phyloP scores from a whole-genome alignment of 2,888 invertebrate species.

The Trisateles emortualis region DNA sequence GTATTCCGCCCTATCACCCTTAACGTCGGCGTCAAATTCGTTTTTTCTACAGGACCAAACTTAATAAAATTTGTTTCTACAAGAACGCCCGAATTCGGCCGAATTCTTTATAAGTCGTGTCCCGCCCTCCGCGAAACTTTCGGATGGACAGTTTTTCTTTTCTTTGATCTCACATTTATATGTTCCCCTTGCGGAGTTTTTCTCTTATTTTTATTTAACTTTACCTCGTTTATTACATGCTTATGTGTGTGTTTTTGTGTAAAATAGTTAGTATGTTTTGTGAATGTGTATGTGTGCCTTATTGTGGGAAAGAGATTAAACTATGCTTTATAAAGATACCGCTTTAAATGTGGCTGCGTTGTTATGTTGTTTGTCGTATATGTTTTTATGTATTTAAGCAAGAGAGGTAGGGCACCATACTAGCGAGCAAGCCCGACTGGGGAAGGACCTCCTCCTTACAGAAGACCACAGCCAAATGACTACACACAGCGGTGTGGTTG shows the following conservation, averaged over 20 bases:
- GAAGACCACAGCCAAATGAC: no score
- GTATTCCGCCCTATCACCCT: slow-evolving; percentile 4
- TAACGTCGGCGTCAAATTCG: slow-evolving; percentile 18
- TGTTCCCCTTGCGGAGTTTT: slow-evolving; percentile 56
- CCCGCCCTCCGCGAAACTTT: slow-evolving; percentile 41
- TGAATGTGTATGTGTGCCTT: slow-evolving; percentile 1
- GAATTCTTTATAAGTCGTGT: slow-evolving; percentile 39
- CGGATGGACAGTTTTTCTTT: slow-evolving; percentile 51
- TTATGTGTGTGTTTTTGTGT: slow-evolving; percentile 31
- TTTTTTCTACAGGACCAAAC: slow-evolving; percentile 26
- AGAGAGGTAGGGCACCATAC: no score
- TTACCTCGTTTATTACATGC: slow-evolving; percentile 52
- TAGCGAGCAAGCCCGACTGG: no score
- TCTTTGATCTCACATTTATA: slow-evolving; percentile 69
- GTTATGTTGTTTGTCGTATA: no score
- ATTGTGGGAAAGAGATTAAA: slow-evolving; percentile 30
- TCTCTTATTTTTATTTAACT: slow-evolving; percentile 64
- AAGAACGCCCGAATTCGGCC: slow-evolving; percentile 31
- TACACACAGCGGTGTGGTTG: no score
- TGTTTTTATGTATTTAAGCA: no score
- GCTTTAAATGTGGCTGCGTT: not conserved
- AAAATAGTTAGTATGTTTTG: slow-evolving; percentile 25
- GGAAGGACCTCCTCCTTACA: no score
- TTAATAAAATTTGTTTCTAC: slow-evolving; percentile 44
- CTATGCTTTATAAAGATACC: slow-evolving; percentile 6